These are phyloP conservation scores for Buteo buteo DNA, from an alignment of 2,113 vertebrate genomes.

Conservation along the genomic window DNA sequence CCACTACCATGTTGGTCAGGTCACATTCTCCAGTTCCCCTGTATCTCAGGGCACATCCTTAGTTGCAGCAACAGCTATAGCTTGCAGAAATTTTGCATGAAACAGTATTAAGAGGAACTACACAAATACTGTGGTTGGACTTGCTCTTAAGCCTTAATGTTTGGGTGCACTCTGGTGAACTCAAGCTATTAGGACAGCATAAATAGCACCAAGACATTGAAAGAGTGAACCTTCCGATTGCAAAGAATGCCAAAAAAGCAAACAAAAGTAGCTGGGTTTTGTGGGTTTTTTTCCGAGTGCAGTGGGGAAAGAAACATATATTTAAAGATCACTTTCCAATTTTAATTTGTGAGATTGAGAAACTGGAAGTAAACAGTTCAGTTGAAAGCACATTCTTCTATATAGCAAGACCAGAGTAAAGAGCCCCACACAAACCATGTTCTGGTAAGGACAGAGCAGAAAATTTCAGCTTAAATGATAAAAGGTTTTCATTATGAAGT, in stretches of 20 bases:
- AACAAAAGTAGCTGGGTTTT: neutral
- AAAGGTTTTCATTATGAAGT: neutral
- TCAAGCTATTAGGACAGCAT: neutral
- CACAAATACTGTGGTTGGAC: neutral
- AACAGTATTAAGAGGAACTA: neutral
- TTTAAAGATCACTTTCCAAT: neutral
- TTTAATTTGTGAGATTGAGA: neutral
- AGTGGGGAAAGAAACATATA: neutral
- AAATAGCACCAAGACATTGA: neutral
- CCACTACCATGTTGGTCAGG: neutral
- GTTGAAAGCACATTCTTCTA: neutral
- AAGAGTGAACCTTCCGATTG: neutral
- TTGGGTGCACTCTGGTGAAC: neutral
- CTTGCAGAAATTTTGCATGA: neutral
- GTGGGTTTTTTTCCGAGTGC: too few relatives aligned
- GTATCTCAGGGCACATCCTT: neutral
- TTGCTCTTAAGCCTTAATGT: neutral
- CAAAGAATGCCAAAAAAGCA: neutral
- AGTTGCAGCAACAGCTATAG: neutral
- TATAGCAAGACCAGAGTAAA: neutral
- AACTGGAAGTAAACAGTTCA: neutral
- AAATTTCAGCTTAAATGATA: neutral
- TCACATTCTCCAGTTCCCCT: fast-evolving
- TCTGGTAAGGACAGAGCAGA: neutral
- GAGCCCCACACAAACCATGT: neutral